phyloP scores from a whole-genome alignment of 2,888 invertebrate species.

The Noctua janthe region DNA sequence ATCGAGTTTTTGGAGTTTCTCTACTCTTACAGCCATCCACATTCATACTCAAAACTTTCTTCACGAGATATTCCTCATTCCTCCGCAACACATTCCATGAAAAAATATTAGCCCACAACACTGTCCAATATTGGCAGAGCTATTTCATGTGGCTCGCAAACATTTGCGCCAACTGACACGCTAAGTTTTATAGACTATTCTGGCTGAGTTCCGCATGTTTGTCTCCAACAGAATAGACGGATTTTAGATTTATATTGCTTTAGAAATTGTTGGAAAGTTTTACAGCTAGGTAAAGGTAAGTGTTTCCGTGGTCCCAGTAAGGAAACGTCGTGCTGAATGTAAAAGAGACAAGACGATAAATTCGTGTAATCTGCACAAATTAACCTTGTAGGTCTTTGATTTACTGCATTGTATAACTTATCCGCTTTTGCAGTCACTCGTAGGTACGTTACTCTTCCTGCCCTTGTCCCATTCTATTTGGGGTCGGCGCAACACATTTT shows the following conservation, averaged over 20 bases:
- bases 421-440: not conserved
- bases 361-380: not conserved
- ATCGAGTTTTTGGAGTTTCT: not conserved
- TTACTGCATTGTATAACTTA: not conserved
- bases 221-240: constrained; percentile 21
- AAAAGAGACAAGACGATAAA: not conserved
- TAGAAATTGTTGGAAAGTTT: constrained; percentile 36
- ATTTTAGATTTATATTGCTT: constrained; percentile 46
- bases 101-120: constrained; percentile 30
- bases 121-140: constrained; percentile 50
- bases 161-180: constrained; percentile 47
- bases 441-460: not conserved
- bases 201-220: constrained; percentile 24
- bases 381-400: not conserved
- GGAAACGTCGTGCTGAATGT: not conserved
- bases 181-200: constrained; percentile 50
- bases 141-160: constrained; percentile 52
- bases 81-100: not conserved
- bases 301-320: not conserved
- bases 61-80: not conserved
- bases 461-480: no score
- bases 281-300: not conserved
- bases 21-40: not conserved
- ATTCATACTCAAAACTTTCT: not conserved
- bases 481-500: no score